phyloP scores from a whole-genome alignment of 2,113 vertebrate genomes.

The Sardina pilchardus region DNA sequence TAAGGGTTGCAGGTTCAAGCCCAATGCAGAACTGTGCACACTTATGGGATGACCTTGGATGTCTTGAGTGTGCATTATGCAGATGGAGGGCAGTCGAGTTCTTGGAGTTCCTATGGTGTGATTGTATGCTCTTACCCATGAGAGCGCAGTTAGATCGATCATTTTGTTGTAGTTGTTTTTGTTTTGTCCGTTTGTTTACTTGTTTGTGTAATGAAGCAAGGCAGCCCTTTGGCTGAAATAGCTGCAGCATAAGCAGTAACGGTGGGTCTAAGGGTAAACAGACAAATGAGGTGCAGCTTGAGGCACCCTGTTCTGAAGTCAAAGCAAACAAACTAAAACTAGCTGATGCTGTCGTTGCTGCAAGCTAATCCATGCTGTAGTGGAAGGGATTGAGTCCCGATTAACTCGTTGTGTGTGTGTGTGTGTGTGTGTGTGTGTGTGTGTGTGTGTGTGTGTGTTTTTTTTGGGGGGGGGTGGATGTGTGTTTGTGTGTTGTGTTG shows the following conservation, averaged over 20 bases:
- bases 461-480: too few species aligned
- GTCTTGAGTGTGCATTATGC: too few species aligned
- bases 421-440: not conserved
- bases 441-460: not conserved
- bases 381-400: not conserved
- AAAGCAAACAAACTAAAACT: not conserved
- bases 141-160: not conserved
- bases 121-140: not conserved
- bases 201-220: not conserved
- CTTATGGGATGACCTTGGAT: too few species aligned
- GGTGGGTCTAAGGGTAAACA: not conserved
- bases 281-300: not conserved
- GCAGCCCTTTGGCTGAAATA: not conserved
- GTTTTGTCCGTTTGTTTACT: not conserved
- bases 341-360: not conserved
- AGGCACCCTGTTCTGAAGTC: not conserved
- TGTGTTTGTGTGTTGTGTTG: too few species aligned
- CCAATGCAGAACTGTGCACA: too few species aligned
- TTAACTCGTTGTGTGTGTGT: not conserved
- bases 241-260: not conserved
- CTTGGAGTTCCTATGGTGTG: too few species aligned
- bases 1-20: too few species aligned
- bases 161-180: not conserved
- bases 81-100: too few species aligned
- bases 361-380: not conserved